These are phyloP conservation scores for Parasteatoda lunata DNA, from an alignment of 2,888 invertebrate genomes.

Conservation along the genomic window DNA sequence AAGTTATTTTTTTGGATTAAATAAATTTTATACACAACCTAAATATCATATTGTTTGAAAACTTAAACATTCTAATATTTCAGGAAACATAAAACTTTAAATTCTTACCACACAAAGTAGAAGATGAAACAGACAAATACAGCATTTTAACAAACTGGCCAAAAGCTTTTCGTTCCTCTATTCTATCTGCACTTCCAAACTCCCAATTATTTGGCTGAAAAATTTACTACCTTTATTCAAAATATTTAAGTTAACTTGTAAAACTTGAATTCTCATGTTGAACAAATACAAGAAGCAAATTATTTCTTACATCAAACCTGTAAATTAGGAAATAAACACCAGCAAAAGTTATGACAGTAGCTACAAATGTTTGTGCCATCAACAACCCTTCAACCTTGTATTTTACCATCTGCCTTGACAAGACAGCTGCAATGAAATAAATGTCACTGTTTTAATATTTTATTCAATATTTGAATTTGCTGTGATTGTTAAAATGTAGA, in stretches of 20 bases:
- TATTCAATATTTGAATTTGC: no score
- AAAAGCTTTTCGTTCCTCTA: slow-evolving; percentile 48
- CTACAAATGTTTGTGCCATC: slow-evolving; percentile 68
- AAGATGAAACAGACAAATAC: slow-evolving; percentile 67
- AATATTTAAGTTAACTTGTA: not conserved
- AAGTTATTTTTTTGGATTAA: no score
- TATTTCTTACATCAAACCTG: slow-evolving; percentile 56
- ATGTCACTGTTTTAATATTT: not conserved
- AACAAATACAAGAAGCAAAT: not conserved
- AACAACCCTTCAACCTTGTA: slow-evolving; percentile 57
- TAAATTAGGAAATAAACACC: slow-evolving; percentile 66
- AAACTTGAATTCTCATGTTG: not conserved
- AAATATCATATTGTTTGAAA: no score
- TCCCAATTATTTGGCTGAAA: slow-evolving; percentile 64
- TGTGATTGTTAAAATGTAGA: no score
- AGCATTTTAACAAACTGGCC: slow-evolving; percentile 65
- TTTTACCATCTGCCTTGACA: slow-evolving; percentile 59
- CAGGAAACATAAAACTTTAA: not conserved
- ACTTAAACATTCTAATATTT: no score
- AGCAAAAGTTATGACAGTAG: slow-evolving; percentile 67
- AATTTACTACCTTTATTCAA: not conserved
- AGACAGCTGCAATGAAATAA: slow-evolving; percentile 48
- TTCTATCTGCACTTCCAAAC: slow-evolving; percentile 53
- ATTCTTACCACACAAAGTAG: slow-evolving; percentile 66
- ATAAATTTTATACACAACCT: no score